A percentile compares a stretch with the other conserved stretches of the same genome.
phyloP scores from a whole-genome alignment of 1,140 invertebrate species.

The Temnothorax nylanderi region DNA sequence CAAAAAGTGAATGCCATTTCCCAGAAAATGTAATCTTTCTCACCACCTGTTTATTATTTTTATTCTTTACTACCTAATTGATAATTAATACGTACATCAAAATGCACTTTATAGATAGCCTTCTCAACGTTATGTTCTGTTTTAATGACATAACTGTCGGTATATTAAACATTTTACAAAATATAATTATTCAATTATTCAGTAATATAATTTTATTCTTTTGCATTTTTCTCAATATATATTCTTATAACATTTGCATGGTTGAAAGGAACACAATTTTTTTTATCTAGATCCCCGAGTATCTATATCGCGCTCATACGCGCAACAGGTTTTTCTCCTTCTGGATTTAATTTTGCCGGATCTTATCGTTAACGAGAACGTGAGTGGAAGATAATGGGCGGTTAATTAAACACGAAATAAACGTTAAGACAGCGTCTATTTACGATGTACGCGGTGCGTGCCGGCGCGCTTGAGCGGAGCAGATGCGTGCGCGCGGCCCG shows the following conservation, averaged over 20 bases:
- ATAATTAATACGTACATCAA: not conserved
- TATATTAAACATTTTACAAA: not conserved
- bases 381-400: slow-evolving; percentile 68
- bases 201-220: not conserved
- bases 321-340: not conserved
- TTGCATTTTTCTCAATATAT: not conserved
- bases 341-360: slow-evolving; percentile 45
- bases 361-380: slow-evolving; percentile 57
- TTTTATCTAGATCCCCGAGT: not conserved
- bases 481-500: slow-evolving; percentile 38
- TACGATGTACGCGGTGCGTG: slow-evolving; percentile 44
- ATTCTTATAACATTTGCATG: not conserved
- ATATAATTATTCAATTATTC: not conserved
- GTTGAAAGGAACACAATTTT: not conserved
- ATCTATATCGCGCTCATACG: not conserved
- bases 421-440: slow-evolving; percentile 67
- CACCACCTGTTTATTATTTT: not conserved
- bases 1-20: not conserved
- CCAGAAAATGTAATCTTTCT: not conserved
- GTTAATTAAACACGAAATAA: slow-evolving; percentile 80
- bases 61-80: not conserved
- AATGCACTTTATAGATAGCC: not conserved
- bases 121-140: not conserved
- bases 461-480: slow-evolving; percentile 18
- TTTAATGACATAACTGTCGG: not conserved